Percentiles rank a stretch among this genome's conserved stretches.
Evolutionary conservation across 2,797 vertebrate species (phyloP).

Genomic region (Anisognathus igniventris): DNA sequence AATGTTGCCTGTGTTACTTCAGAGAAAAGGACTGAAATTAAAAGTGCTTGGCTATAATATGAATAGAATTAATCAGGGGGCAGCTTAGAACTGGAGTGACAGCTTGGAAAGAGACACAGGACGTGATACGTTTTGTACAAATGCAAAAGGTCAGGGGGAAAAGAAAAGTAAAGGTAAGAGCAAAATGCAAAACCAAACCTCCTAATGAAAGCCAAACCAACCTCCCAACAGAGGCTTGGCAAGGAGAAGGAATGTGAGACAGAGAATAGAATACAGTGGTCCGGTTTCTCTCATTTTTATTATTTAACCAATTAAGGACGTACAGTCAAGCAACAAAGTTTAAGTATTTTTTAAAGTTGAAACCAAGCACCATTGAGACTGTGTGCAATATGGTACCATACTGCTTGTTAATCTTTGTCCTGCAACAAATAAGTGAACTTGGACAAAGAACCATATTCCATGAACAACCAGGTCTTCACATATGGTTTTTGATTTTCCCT

Average conservation of each 20-base stretch:
- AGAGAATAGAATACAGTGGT: background rate
- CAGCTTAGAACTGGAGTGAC: background rate
- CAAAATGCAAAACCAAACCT: background rate
- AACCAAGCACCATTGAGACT: background rate
- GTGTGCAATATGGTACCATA: background rate
- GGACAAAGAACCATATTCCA: background rate
- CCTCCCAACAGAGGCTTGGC: fast-evolving
- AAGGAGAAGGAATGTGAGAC: background rate
- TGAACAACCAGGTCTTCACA: background rate
- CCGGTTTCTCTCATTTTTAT: background rate
- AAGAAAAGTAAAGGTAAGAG: background rate
- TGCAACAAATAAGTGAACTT: background rate
- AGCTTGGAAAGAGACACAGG: background rate
- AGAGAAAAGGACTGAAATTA: background rate
- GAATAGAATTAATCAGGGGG: background rate
- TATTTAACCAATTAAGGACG: background rate
- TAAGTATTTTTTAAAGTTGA: background rate
- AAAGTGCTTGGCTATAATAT: background rate
- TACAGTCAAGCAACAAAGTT: background rate
- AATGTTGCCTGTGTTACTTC: background rate
- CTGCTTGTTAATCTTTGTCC: background rate
- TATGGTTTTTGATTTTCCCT: background rate
- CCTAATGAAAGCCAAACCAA: background rate
- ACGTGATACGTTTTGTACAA: background rate
- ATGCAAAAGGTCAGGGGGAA: background rate